These are phyloP conservation scores for Luffia ferchaultella DNA, from an alignment of 2,888 invertebrate species.

Conservation along the genomic window DNA sequence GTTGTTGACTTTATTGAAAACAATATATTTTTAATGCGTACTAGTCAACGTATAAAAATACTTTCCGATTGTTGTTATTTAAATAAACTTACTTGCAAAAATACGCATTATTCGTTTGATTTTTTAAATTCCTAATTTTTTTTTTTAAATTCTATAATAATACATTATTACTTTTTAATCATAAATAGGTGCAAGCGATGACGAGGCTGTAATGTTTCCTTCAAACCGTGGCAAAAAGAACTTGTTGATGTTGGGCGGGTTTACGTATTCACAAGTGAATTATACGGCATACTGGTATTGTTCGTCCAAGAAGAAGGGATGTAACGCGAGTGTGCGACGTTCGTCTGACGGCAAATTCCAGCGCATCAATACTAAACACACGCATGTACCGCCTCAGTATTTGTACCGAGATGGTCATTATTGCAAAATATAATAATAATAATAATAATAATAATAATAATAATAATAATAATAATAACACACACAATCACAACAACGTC, in stretches of 20 bases:
- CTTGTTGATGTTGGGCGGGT: conserved; percentile 25
- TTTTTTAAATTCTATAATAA: too few relatives aligned
- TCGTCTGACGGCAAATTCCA: conserved; percentile 13
- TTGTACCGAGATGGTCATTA: background rate
- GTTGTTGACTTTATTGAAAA: too few relatives aligned
- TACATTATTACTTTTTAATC: too few relatives aligned
- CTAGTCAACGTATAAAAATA: too few relatives aligned
- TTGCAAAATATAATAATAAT: background rate
- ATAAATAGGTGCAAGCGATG: background rate
- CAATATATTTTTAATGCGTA: too few relatives aligned
- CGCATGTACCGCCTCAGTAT: conserved; percentile 9
- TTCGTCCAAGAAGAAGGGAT: conserved; percentile 25
- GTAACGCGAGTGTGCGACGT: conserved; percentile 20
- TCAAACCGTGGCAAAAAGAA: conserved; percentile 27
- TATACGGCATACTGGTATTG: conserved; percentile 26
- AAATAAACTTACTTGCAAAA: too few relatives aligned
- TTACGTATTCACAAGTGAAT: conserved; percentile 29
- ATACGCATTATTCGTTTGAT: too few relatives aligned
- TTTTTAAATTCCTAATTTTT: too few relatives aligned
- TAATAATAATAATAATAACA: too few relatives aligned
- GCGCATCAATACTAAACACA: conserved; percentile 19
- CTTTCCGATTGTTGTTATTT: too few relatives aligned
- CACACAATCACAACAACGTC: too few relatives aligned
- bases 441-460: too few relatives aligned
- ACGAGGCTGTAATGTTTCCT: conserved; percentile 21